These are phyloP conservation scores for Microcebus griseorufus DNA, from an alignment of 2,113 vertebrate genomes.

Conservation along the genomic window DNA sequence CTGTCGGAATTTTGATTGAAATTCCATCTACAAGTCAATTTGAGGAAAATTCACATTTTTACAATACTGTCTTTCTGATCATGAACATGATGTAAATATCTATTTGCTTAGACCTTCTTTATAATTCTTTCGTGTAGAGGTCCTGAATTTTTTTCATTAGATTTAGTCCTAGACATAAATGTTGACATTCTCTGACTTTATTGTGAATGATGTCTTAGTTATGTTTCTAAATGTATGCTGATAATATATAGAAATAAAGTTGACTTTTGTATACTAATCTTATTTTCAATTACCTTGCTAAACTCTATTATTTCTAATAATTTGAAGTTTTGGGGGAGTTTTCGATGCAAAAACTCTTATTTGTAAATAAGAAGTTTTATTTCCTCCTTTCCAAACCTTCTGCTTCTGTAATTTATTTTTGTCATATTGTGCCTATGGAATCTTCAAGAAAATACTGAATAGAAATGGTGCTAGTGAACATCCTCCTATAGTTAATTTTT, in stretches of 20 bases:
- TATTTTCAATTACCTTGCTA: constrained; percentile 24
- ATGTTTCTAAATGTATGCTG: constrained; percentile 5
- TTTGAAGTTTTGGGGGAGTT: not conserved
- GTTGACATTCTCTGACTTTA: not conserved
- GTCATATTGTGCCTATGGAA: not conserved
- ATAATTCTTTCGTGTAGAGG: not conserved
- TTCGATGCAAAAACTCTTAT: not conserved
- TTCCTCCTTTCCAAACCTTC: not conserved
- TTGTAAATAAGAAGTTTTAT: constrained; percentile 8
- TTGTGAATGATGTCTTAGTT: not conserved
- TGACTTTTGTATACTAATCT: constrained; percentile 3
- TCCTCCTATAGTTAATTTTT: not conserved
- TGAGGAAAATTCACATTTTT: not conserved
- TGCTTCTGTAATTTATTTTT: constrained; percentile 1
- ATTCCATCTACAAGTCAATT: not conserved
- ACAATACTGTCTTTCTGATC: constrained; percentile 13
- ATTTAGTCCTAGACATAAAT: constrained; percentile 31
- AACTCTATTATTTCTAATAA: constrained; percentile 23
- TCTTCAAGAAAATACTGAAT: not conserved
- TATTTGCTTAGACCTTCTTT: not conserved
- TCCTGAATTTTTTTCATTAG: not conserved
- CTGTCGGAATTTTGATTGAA: not conserved
- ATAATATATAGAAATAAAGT: constrained; percentile 1
- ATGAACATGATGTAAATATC: not conserved
- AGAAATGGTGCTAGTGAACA: not conserved